Base-by-base conservation (phyloP, 2,888 invertebrate species). In the Campoplex capitator region DNA sequence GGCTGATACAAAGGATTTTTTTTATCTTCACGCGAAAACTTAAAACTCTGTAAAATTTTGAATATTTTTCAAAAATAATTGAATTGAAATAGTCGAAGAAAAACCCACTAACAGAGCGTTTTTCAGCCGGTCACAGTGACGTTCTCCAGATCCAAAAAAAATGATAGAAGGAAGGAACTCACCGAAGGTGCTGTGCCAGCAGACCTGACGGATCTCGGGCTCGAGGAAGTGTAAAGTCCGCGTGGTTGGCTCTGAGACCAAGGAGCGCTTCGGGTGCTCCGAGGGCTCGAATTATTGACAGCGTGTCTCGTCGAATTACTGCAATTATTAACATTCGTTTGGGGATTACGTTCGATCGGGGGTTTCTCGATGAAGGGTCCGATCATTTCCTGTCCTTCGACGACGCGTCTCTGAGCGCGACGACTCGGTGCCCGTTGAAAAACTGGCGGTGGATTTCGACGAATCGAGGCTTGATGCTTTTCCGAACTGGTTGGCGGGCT, bases 201-300 rank as follows among this genome's bases (percentile, higher is more conserved):
- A 45, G 97, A 97, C 68, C 97, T 96, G 76, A 98, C 97, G 51
- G 98, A 98, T 68, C 98, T 96, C 84, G 98, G 98, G 94, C 97
- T 97, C 89, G 97, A 97, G 4, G 97, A 97, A 3, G 96, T 96
- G 94, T 98, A 98, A 79, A 98, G 95, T 11, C 97, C 97, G 88
- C 97, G 96, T 70, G 97, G 96, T 92, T 97, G 97, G 45, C 96
- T 96, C 88, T 97, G 97, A 45, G 96, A 96, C 97, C 97, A 97
- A 6, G 97, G 97, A 0, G 98, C 98, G 91, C 98, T 98, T 86
- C 97, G 96, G 9, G 97, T 98, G 92, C 98, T 98, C 73, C 97
- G 96, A 1, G 98, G 98, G 87, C 94, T 94, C 48, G 94, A 92
- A 86, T 91, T 92, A 84, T 89, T 92, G 9, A 92, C 88, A 45